Percentiles rank a stretch among this genome's conserved stretches.
These are phyloP conservation scores for Ochropleura plecta DNA, from an alignment of 2,888 invertebrate genomes.

Conservation along the genomic window DNA sequence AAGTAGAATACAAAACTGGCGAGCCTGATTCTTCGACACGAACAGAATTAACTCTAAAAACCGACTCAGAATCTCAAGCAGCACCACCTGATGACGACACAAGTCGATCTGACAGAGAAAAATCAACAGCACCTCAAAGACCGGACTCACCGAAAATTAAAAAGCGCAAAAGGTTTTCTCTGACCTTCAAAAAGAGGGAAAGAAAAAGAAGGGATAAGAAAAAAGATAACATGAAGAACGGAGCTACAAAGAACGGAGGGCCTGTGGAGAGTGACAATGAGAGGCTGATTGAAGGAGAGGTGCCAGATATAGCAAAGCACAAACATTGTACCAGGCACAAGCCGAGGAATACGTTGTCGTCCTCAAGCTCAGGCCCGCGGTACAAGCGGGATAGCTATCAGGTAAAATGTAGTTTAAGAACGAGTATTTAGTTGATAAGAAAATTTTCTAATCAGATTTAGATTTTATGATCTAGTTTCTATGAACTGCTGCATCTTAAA, in stretches of 20 bases:
- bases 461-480: slow-evolving; percentile 18
- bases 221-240: slow-evolving; percentile 82
- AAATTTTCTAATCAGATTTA: neutral
- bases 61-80: slow-evolving; percentile 84
- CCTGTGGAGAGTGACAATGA: slow-evolving; percentile 86
- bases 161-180: slow-evolving; percentile 86
- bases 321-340: slow-evolving; percentile 83
- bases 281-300: slow-evolving; percentile 85
- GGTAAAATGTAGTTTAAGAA: slow-evolving; percentile 73
- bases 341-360: slow-evolving; percentile 84
- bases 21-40: slow-evolving; percentile 85
- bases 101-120: slow-evolving; percentile 86
- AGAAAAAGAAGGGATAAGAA: slow-evolving; percentile 87
- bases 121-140: slow-evolving; percentile 82
- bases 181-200: slow-evolving; percentile 87
- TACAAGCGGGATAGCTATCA: slow-evolving; percentile 90
- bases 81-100: slow-evolving; percentile 87
- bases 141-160: slow-evolving; percentile 87
- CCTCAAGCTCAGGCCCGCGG: slow-evolving; percentile 87
- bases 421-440: slow-evolving; percentile 34
- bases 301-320: slow-evolving; percentile 77
- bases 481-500: slow-evolving; percentile 11
- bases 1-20: slow-evolving; percentile 85
- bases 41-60: slow-evolving; percentile 85
- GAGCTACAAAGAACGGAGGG: slow-evolving; percentile 79